phyloP scores from a whole-genome alignment of 2,113 vertebrate genomes.

The Lanius collurio region DNA sequence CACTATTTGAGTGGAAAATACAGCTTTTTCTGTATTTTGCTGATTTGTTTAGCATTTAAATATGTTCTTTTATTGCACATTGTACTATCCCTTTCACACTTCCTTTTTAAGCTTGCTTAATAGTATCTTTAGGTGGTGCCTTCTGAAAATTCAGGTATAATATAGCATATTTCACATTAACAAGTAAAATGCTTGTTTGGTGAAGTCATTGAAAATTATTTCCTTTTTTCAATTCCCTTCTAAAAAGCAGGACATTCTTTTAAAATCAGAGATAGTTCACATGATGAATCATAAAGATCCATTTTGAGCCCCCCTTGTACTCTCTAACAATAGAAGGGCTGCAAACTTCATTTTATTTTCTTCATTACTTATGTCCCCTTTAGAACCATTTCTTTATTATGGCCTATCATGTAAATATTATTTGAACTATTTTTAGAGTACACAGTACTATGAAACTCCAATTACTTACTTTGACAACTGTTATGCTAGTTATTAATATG shows the following conservation, averaged over 20 bases:
- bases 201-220: not conserved
- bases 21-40: not conserved
- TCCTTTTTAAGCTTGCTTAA: not conserved
- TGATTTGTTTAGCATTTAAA: not conserved
- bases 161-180: not conserved
- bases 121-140: not conserved
- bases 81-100: accelerated
- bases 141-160: not conserved
- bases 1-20: not conserved
- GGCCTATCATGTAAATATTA: not conserved
- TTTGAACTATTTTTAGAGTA: not conserved
- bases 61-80: not conserved
- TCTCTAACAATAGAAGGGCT: not conserved
- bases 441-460: not conserved
- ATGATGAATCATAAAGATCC: not conserved
- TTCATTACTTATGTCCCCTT: not conserved
- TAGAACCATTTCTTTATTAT: not conserved
- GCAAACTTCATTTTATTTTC: not conserved
- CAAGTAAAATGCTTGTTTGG: not conserved
- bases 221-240: not conserved
- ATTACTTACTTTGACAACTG: constrained; percentile 8
- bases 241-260: not conserved
- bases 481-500: not conserved
- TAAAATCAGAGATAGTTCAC: not conserved
- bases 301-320: not conserved